Evolutionary conservation across 2,888 invertebrate genomes (phyloP).

Genomic region (Cremastobaeus sp.): DNA sequence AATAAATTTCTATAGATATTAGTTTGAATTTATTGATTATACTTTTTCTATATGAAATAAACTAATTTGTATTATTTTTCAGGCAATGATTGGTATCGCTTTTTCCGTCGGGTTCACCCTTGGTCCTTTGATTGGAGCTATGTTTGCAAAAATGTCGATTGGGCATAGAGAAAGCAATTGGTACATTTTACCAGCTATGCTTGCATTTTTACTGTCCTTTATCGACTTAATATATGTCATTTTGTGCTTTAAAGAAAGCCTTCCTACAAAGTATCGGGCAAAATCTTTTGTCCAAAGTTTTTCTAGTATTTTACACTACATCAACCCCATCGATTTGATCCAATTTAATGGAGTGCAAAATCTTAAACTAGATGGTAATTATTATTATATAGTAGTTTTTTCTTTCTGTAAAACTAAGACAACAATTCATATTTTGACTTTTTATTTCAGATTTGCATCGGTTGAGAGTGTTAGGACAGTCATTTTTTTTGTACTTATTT

Average conservation of each 20-base stretch:
- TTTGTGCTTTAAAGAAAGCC: constrained; percentile 89
- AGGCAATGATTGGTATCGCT: constrained; percentile 98
- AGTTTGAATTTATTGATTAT: too few species aligned
- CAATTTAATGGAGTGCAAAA: constrained; percentile 80
- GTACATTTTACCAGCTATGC: constrained; percentile 89
- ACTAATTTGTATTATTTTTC: constrained; percentile 71
- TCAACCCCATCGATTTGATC: constrained; percentile 82
- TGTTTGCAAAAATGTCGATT: constrained; percentile 84
- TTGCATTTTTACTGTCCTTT: constrained; percentile 86
- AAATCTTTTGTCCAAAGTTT: constrained; percentile 84
- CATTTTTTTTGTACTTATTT: constrained; percentile 95
- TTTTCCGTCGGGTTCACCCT: constrained; percentile 98
- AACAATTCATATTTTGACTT: too few species aligned
- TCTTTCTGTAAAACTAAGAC: too few species aligned
- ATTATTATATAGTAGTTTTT: constrained; percentile 66
- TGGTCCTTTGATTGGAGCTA: constrained; percentile 96
- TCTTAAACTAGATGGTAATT: constrained; percentile 73
- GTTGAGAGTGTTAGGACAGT: constrained; percentile 84
- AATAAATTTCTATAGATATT: too few species aligned
- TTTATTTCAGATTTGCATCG: constrained; percentile 82
- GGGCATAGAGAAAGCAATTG: constrained; percentile 84
- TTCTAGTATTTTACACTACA: constrained; percentile 82
- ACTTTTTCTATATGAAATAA: too few species aligned
- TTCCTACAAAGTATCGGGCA: constrained; percentile 86
- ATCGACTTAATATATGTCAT: constrained; percentile 88